These are phyloP conservation scores for Rhea pennata DNA, from an alignment of 2,113 vertebrate species.

Conservation along the genomic window DNA sequence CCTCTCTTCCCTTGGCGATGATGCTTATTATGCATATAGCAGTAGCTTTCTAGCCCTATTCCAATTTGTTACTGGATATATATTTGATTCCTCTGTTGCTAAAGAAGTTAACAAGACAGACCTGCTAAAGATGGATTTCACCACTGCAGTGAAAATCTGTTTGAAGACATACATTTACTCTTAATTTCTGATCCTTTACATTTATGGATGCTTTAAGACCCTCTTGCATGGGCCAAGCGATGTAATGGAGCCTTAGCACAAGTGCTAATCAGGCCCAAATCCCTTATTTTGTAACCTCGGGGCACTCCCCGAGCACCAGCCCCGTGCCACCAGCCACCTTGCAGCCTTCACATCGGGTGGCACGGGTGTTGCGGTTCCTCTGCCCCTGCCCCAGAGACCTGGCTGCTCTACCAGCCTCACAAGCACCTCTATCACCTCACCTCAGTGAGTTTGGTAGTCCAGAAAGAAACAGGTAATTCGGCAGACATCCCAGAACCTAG, in stretches of 20 bases:
- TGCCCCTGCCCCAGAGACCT: background rate
- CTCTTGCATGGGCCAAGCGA: background rate
- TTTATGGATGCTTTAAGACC: background rate
- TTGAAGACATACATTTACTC: background rate
- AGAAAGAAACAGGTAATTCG: background rate
- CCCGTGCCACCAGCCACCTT: background rate
- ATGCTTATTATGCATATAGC: background rate
- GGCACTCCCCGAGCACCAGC: background rate
- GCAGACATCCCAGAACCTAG: background rate
- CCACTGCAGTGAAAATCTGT: background rate
- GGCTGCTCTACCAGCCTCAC: background rate
- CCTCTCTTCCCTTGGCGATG: background rate
- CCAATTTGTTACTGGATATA: background rate
- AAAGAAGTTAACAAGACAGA: background rate
- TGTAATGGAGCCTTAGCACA: background rate
- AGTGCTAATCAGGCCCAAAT: background rate
- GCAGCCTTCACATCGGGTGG: background rate
- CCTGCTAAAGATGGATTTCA: background rate
- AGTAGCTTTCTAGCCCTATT: background rate
- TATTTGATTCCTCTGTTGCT: constrained; percentile 10
- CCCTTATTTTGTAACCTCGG: background rate
- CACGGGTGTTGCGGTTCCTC: background rate
- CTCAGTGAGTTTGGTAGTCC: background rate
- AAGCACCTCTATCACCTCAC: background rate
- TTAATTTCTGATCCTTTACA: background rate